Evolutionary conservation across 2,797 vertebrate species (phyloP).

Genomic region (Phylloscopus collybita): DNA sequence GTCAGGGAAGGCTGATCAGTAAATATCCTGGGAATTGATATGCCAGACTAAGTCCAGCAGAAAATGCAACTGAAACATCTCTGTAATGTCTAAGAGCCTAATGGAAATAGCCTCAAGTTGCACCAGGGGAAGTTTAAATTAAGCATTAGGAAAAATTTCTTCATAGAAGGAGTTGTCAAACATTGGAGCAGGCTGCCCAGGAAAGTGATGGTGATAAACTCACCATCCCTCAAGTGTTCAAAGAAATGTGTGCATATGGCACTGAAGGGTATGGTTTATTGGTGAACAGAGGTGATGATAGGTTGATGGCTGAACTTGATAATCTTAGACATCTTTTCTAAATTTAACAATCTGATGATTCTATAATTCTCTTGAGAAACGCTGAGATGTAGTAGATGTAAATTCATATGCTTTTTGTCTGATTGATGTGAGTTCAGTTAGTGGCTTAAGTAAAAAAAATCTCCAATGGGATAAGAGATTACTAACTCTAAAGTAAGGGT

Average conservation of each 20-base stretch:
- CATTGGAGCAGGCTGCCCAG: neutral
- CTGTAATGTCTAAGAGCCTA: neutral
- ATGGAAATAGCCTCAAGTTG: neutral
- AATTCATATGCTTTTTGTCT: neutral
- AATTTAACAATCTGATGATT: neutral
- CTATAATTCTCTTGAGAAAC: neutral
- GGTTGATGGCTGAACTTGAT: neutral
- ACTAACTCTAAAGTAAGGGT: neutral
- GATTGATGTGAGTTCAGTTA: neutral
- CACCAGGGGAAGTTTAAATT: neutral
- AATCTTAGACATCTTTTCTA: neutral
- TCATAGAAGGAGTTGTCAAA: neutral
- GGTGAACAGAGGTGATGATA: neutral
- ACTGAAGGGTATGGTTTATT: neutral
- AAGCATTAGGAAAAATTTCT: neutral
- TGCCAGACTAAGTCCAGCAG: neutral
- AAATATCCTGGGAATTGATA: neutral
- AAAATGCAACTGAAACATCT: neutral
- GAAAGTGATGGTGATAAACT: neutral
- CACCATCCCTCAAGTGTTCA: neutral
- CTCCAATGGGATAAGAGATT: neutral
- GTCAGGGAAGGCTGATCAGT: neutral
- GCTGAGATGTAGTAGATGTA: neutral
- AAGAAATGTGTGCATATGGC: neutral
- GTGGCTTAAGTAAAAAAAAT: neutral